phyloP scores from a whole-genome alignment of 2,888 invertebrate genomes.

The Stegophylla sp. region DNA sequence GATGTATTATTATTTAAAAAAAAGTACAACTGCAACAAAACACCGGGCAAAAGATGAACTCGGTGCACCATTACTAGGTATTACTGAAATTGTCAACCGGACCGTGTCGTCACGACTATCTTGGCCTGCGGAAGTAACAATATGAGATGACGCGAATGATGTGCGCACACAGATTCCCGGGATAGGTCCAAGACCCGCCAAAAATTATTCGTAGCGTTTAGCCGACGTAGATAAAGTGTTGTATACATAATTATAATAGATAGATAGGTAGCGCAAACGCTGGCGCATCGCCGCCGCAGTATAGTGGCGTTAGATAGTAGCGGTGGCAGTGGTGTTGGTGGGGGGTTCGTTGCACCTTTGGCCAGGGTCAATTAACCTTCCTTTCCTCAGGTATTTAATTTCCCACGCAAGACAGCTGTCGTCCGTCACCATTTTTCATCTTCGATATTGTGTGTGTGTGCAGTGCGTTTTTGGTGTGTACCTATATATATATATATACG shows the following conservation, averaged over 20 bases:
- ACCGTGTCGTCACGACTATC: conserved; percentile 46
- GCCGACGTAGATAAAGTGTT: neutral
- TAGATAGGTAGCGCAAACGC: conserved; percentile 17
- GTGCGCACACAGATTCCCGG: neutral
- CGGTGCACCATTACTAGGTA: conserved; percentile 31
- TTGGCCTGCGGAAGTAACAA: conserved; percentile 26
- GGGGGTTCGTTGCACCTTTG: conserved; percentile 57
- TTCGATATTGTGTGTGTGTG: conserved; percentile 39
- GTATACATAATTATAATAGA: neutral
- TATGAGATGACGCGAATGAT: conserved; percentile 10
- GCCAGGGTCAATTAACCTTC: conserved; percentile 59
- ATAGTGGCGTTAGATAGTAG: neutral
- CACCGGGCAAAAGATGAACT: conserved; percentile 53
- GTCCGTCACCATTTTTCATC: conserved; percentile 59
- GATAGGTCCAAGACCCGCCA: conserved; percentile 31
- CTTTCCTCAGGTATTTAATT: conserved; percentile 58
- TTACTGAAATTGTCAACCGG: conserved; percentile 52
- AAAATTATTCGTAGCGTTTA: conserved; percentile 22
- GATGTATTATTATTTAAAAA: conserved; percentile 19
- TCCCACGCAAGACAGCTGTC: conserved; percentile 59
- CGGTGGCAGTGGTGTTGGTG: neutral
- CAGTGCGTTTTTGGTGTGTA: neutral
- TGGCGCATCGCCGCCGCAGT: neutral
- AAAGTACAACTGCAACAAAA: conserved; percentile 51
- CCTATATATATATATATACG: neutral